Percentiles rank a stretch among this genome's conserved stretches.
Conservation (phyloP, 2,797 vertebrate species). For the Brachyrhaphis roseni region DNA sequence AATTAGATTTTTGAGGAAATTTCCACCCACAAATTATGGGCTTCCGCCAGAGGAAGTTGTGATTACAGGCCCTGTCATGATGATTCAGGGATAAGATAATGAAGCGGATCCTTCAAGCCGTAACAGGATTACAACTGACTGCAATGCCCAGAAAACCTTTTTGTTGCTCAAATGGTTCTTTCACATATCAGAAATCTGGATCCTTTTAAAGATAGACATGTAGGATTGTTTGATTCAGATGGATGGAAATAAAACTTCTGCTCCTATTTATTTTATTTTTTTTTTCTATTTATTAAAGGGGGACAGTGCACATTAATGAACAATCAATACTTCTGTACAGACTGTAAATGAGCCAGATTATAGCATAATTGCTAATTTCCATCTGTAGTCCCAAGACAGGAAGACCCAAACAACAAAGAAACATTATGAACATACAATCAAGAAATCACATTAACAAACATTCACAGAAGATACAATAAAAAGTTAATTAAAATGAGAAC, state of each 20-base stretch:
- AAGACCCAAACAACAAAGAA: too few relatives aligned
- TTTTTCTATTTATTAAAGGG: too few relatives aligned
- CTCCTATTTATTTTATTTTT: too few relatives aligned
- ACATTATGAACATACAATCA: too few relatives aligned
- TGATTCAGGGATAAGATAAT: background rate
- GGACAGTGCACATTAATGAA: too few relatives aligned
- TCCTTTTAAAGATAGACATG: background rate
- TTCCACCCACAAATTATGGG: conserved; percentile 2
- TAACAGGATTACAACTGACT: background rate
- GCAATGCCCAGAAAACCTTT: background rate
- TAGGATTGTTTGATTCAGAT: background rate
- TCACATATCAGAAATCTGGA: background rate
- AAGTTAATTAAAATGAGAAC: too few relatives aligned
- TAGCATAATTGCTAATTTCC: too few relatives aligned
- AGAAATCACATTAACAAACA: too few relatives aligned
- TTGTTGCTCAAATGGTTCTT: background rate
- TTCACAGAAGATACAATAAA: too few relatives aligned
- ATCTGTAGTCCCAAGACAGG: too few relatives aligned
- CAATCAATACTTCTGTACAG: too few relatives aligned
- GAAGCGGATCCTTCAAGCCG: background rate
- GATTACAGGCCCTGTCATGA: conserved; percentile 19
- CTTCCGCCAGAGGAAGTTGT: conserved; percentile 16
- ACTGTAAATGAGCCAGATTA: too few relatives aligned
- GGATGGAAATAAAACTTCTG: background rate
- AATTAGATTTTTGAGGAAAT: conserved; percentile 13